A percentile compares a stretch with the other conserved stretches of the same genome.
Evolutionary conservation across 2,888 invertebrate genomes (phyloP).

Genomic region (Tachina fera): DNA sequence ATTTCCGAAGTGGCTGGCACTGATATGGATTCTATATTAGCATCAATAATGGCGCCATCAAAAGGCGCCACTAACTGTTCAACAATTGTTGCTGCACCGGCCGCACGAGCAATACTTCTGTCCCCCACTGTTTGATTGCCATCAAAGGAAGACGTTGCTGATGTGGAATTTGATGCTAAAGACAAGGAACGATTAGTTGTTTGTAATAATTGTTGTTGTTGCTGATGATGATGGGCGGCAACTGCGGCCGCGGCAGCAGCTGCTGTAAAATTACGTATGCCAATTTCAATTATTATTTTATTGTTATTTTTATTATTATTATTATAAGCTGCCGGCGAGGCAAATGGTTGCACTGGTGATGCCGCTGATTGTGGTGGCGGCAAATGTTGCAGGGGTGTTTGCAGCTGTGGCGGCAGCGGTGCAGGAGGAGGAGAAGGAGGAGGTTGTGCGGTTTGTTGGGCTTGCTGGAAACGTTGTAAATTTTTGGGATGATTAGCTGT

Average conservation of each 20-base stretch:
- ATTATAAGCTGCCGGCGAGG: constrained; percentile 1
- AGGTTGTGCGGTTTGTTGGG: constrained; percentile 22
- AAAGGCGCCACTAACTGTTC: constrained; percentile 72
- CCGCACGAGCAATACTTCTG: constrained; percentile 70
- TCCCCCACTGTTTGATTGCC: constrained; percentile 27
- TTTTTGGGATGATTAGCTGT: constrained; percentile 81
- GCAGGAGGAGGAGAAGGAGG: constrained; percentile 7
- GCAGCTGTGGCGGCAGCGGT: background rate
- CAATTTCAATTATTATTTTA: constrained; percentile 82
- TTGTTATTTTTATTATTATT: constrained; percentile 73
- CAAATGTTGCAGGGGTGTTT: constrained; percentile 17
- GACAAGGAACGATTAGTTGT: constrained; percentile 58
- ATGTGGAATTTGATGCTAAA: constrained; percentile 33
- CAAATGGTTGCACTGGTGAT: constrained; percentile 26
- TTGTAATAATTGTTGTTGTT: constrained; percentile 45
- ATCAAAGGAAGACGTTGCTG: constrained; percentile 47
- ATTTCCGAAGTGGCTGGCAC: constrained; percentile 76
- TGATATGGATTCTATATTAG: constrained; percentile 81
- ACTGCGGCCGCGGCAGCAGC: constrained; percentile 45
- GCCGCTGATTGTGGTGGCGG: constrained; percentile 36
- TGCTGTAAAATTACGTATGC: constrained; percentile 76
- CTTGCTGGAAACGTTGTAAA: constrained; percentile 75
- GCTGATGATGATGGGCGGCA: constrained; percentile 49
- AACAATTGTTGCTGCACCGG: constrained; percentile 56
- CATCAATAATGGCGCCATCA: constrained; percentile 78